A percentile compares a stretch with the other conserved stretches of the same genome.
These are phyloP conservation scores for Callocephalon fimbriatum DNA, from an alignment of 2,113 vertebrate genomes.

Conservation along the genomic window DNA sequence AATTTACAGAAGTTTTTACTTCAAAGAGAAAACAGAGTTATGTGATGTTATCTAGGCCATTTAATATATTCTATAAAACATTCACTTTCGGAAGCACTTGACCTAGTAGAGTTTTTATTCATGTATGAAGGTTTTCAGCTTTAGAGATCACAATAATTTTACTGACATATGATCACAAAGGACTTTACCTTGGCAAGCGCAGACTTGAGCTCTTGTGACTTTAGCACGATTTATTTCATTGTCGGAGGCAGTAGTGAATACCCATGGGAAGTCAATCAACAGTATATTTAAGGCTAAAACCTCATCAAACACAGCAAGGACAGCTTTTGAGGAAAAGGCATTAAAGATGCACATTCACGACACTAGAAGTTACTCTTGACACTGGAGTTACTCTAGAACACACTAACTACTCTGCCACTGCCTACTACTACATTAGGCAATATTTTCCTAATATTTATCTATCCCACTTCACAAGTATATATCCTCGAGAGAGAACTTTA, in stretches of 20 bases:
- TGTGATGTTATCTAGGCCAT: neutral
- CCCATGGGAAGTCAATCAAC: neutral
- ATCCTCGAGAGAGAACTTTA: neutral
- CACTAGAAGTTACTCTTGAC: neutral
- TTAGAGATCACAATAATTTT: neutral
- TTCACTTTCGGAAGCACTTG: neutral
- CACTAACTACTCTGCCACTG: neutral
- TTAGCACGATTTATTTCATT: neutral
- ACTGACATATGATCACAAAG: neutral
- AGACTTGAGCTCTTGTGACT: neutral
- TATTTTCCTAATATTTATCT: neutral
- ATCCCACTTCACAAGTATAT: neutral
- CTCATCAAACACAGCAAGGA: neutral
- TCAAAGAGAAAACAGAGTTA: neutral
- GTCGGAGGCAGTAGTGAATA: neutral
- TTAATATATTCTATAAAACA: neutral
- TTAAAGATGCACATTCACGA: neutral
- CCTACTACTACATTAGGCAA: neutral
- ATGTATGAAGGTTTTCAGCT: neutral
- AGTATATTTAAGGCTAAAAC: neutral
- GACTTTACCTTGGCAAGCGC: neutral
- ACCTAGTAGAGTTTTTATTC: neutral
- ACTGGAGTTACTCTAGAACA: neutral
- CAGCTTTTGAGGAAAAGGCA: neutral
- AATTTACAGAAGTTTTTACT: neutral